Conservation (phyloP, 2,888 invertebrate species). For the Bombylius major region DNA sequence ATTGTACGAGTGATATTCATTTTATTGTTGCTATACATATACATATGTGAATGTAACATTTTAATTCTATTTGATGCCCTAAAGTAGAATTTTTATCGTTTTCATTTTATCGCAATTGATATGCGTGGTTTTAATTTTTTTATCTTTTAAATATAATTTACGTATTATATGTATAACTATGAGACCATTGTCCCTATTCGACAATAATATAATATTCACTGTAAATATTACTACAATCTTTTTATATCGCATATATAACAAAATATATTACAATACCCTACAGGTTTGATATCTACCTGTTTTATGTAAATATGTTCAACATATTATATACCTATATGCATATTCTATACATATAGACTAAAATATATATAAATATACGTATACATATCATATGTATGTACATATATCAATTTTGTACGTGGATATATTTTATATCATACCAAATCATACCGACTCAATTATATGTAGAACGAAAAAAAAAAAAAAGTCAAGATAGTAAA, state of each 20-base stretch:
- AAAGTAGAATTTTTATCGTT: background rate
- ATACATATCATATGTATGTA: too few relatives aligned
- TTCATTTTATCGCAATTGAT: background rate
- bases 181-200: background rate
- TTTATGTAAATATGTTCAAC: background rate
- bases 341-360: background rate
- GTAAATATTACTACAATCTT: background rate
- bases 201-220: background rate
- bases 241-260: background rate
- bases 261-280: background rate
- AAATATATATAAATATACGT: background rate
- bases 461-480: too few relatives aligned
- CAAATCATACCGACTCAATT: too few relatives aligned
- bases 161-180: background rate
- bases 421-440: too few relatives aligned
- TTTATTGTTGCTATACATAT: too few relatives aligned
- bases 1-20: too few relatives aligned
- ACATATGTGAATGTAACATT: too few relatives aligned
- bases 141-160: too few relatives aligned
- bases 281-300: background rate
- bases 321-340: background rate
- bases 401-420: too few relatives aligned
- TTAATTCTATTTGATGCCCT: background rate
- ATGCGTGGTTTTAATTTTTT: background rate
- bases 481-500: background rate